These are phyloP conservation scores for Gavialis gangeticus DNA, from an alignment of 2,113 vertebrate genomes.

Conservation along the genomic window DNA sequence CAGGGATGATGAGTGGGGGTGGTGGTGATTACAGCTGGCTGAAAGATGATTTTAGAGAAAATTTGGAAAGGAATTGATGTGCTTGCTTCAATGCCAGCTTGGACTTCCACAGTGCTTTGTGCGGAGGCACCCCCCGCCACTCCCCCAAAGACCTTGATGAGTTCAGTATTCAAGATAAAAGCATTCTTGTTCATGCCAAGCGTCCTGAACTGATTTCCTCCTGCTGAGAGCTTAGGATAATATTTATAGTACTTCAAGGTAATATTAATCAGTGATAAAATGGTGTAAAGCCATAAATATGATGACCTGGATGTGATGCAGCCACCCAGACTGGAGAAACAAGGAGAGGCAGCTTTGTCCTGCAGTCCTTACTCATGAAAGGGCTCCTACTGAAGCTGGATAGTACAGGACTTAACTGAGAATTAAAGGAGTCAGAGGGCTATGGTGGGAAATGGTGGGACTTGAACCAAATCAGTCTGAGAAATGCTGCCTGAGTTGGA, in stretches of 20 bases:
- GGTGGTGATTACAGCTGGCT: accelerated
- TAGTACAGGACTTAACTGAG: no score
- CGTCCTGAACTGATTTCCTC: not conserved
- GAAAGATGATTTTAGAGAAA: not conserved
- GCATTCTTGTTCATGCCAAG: not conserved
- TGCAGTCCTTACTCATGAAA: not conserved
- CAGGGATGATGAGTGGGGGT: accelerated
- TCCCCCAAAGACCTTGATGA: not conserved
- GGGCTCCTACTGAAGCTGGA: not conserved
- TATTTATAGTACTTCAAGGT: no score
- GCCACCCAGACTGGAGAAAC: not conserved
- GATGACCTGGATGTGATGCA: not conserved
- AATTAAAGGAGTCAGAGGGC: no score
- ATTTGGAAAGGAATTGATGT: not conserved
- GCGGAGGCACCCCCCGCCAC: not conserved
- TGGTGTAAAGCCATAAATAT: no score
- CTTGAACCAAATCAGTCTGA: not conserved
- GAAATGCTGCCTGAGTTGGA: not conserved
- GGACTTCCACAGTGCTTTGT: not conserved
- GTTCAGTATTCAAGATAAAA: not conserved
- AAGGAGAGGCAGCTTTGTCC: not conserved
- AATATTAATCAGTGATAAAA: no score
- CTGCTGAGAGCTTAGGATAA: not conserved
- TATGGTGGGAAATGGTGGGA: not conserved
- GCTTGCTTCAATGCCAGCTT: not conserved